phyloP scores from a whole-genome alignment of 2,113 vertebrate species.

The Atlantisia rogersi region DNA sequence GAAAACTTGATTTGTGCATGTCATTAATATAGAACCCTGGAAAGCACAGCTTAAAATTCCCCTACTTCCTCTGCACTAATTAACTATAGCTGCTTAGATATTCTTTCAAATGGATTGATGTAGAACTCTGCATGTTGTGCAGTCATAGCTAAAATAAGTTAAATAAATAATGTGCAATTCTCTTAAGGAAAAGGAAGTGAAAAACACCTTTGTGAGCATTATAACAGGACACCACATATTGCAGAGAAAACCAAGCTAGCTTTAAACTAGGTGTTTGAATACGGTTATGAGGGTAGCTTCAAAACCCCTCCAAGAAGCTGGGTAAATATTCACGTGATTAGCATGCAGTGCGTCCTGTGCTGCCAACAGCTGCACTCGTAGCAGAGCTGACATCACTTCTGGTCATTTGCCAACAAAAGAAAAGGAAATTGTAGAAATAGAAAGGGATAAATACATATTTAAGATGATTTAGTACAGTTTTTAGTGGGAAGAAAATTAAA shows the following conservation, averaged over 20 bases:
- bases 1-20: background rate
- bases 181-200: background rate
- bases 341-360: background rate
- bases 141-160: background rate
- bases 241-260: background rate
- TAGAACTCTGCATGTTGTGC: background rate
- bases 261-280: background rate
- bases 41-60: background rate
- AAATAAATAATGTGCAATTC: background rate
- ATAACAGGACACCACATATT: background rate
- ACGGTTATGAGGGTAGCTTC: background rate
- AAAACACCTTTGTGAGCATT: background rate
- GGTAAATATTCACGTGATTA: background rate
- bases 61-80: background rate
- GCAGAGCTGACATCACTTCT: constrained; percentile 49
- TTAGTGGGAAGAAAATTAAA: background rate
- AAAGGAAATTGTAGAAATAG: constrained; percentile 50
- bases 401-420: background rate
- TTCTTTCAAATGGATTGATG: background rate
- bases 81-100: background rate
- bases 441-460: constrained; percentile 38
- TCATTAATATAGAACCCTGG: background rate
- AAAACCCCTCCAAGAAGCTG: background rate
- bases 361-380: background rate
- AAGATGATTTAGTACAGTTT: constrained; percentile 1